Conservation (phyloP, 2,888 invertebrate species). For the Hymenopus coronatus region DNA sequence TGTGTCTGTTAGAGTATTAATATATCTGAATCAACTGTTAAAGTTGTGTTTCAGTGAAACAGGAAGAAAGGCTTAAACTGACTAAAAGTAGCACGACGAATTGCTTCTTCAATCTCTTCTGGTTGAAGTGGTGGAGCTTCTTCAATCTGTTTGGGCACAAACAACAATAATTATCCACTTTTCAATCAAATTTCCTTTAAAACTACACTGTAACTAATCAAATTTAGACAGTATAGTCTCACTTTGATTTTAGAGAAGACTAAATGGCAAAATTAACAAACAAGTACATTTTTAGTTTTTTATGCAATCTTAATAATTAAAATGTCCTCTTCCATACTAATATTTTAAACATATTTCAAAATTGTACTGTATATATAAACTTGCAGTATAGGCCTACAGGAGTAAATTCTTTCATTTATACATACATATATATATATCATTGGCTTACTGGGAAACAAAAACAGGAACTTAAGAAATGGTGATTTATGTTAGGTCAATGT, state of each 20-base stretch:
- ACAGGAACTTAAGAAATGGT: too few relatives aligned
- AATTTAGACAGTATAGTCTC: neutral
- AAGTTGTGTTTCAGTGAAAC: neutral
- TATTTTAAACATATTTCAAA: too few relatives aligned
- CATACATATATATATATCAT: too few relatives aligned
- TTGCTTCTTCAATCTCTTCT: constrained; percentile 77
- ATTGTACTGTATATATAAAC: too few relatives aligned
- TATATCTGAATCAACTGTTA: too few relatives aligned
- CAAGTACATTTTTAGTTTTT: neutral
- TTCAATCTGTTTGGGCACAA: constrained; percentile 40
- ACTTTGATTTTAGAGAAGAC: neutral
- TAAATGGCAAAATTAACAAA: neutral
- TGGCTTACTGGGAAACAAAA: too few relatives aligned
- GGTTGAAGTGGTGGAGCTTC: constrained; percentile 72
- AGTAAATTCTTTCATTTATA: too few relatives aligned
- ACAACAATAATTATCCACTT: neutral
- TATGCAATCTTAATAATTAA: neutral
- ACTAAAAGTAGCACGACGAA: constrained; percentile 68
- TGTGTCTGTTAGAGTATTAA: too few relatives aligned
- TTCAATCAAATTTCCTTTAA: neutral
- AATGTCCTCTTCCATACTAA: too few relatives aligned
- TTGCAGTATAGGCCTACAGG: too few relatives aligned
- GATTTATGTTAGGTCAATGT: too few relatives aligned
- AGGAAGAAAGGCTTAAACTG: constrained; percentile 51
- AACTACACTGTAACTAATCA: too few relatives aligned